Base-by-base conservation (phyloP, 2,888 invertebrate genomes). In the Scaptodrosophila latifasciaeformis region DNA sequence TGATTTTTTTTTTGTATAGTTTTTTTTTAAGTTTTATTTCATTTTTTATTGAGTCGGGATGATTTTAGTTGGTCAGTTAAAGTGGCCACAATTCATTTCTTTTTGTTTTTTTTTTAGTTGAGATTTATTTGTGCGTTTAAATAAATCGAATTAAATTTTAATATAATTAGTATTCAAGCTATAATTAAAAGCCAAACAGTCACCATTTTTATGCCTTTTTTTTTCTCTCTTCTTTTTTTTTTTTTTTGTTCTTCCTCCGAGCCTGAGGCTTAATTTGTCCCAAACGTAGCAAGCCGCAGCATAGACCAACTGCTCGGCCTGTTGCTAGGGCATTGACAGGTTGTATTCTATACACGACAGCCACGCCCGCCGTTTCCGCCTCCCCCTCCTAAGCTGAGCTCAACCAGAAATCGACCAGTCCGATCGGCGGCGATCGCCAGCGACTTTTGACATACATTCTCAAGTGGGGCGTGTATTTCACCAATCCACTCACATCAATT, bases 131-230 rank as follows among this genome's bases (percentile, higher is more conserved):
- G 34, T 46, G 34, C 31, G 31, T n/a, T 10, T 46, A 35, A 46
- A 46, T 24, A 50, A 47, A 49, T 44, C 60, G 59, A 24, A 62
- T 62, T 62, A 59, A 63, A 62, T 51, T 62, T 63, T 54, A 63
- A 59, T 62, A 54, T 49, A 63, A 62, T 63, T 63, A 63, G 62
- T 63, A 60, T 44, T 49, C 31, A 43, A 50, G 44, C 39, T 60
- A 60, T 60, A 59, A 60, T 59, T 59, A 54, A 59, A 53, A 42
- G 48, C 35, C 42, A 59, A 58, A 59, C 47, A 56, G 43, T 43
- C 48, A n/a, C n/a, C n/a, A n/a, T n/a, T n/a, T n/a, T n/a, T n/a
- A n/a, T n/a, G n/a, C n/a, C n/a, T n/a, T n/a, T n/a, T n/a, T n/a
- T n/a, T n/a, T n/a, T n/a, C n/a, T 30, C 12, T 30, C 2, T 30